Percentiles rank a stretch among this genome's conserved stretches.
These are phyloP conservation scores for Graphium colonna DNA, from an alignment of 2,888 invertebrate genomes.

Conservation along the genomic window DNA sequence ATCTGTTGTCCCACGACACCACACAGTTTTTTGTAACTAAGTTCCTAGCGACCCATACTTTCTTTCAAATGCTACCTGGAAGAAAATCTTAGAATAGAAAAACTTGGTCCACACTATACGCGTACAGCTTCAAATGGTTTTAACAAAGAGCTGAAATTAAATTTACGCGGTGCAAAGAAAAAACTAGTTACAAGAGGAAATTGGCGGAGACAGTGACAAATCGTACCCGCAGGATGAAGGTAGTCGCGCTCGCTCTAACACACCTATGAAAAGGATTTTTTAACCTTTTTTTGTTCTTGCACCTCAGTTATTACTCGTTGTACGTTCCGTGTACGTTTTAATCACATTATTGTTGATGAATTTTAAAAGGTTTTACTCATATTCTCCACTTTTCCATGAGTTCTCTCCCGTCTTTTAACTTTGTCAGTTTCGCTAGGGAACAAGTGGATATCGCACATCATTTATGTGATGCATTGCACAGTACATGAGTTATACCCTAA, in stretches of 20 bases:
- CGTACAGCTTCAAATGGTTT: constrained; percentile 57
- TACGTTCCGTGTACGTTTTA: constrained; percentile 41
- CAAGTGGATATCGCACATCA: too few species aligned
- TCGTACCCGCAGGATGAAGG: constrained; percentile 64
- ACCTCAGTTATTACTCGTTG: constrained; percentile 36
- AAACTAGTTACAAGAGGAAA: constrained; percentile 78
- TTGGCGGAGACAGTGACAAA: constrained; percentile 78
- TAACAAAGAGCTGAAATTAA: constrained; percentile 74
- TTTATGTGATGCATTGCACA: too few species aligned
- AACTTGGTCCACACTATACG: constrained; percentile 33
- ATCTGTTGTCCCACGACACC: too few species aligned
- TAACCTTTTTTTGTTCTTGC: constrained; percentile 36
- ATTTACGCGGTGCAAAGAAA: constrained; percentile 76
- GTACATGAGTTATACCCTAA: too few species aligned
- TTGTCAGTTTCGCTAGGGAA: too few species aligned
- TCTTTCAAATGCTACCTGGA: too few species aligned
- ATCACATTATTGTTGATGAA: constrained; percentile 48
- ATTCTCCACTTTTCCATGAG: constrained; percentile 12
- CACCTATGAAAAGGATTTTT: constrained; percentile 36
- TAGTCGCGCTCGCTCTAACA: constrained; percentile 45
- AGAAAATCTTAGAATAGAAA: constrained; percentile 7
- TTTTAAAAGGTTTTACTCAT: constrained; percentile 29
- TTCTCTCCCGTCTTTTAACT: too few species aligned
- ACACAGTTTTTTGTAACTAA: too few species aligned
- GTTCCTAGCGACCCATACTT: too few species aligned